phyloP scores from a whole-genome alignment of 2,797 vertebrate species.

The Falco novaeseelandiae region DNA sequence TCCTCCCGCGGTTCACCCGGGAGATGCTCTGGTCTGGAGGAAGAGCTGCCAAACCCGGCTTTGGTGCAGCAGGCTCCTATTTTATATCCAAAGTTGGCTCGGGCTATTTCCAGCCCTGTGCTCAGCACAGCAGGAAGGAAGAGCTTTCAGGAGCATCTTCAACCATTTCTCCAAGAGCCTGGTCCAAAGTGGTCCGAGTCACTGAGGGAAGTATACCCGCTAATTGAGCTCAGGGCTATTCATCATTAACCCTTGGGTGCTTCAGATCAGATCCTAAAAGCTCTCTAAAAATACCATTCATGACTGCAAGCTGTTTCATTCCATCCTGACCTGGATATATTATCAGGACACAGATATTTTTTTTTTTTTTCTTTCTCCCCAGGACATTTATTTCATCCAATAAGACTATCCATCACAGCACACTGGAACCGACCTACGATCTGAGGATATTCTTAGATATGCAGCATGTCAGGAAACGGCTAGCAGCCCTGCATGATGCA shows the following conservation, averaged over 20 bases:
- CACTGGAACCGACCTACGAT: neutral
- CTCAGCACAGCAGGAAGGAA: neutral
- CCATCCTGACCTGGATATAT: slow-evolving; percentile 31
- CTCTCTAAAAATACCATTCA: neutral
- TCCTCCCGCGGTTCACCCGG: neutral
- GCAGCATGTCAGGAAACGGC: slow-evolving; percentile 53
- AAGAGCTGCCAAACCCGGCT: neutral
- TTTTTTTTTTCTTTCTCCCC: neutral
- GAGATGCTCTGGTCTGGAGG: neutral
- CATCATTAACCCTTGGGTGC: neutral
- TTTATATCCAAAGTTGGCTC: neutral
- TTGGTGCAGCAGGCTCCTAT: neutral
- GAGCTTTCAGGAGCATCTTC: neutral
- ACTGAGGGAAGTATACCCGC: neutral
- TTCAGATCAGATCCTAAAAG: neutral
- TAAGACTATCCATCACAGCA: neutral
- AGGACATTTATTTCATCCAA: slow-evolving; percentile 1
- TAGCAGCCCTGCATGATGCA: slow-evolving; percentile 48
- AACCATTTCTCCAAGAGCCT: neutral
- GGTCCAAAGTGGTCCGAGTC: neutral
- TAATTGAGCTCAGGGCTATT: neutral
- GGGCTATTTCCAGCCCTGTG: neutral
- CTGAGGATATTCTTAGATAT: slow-evolving; percentile 30
- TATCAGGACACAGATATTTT: neutral
- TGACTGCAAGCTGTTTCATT: neutral